Evolutionary conservation across 2,113 vertebrate genomes (phyloP), one percentile per base, ranked within the genome.

Genomic region (Corynorhinus townsendii): DNA sequence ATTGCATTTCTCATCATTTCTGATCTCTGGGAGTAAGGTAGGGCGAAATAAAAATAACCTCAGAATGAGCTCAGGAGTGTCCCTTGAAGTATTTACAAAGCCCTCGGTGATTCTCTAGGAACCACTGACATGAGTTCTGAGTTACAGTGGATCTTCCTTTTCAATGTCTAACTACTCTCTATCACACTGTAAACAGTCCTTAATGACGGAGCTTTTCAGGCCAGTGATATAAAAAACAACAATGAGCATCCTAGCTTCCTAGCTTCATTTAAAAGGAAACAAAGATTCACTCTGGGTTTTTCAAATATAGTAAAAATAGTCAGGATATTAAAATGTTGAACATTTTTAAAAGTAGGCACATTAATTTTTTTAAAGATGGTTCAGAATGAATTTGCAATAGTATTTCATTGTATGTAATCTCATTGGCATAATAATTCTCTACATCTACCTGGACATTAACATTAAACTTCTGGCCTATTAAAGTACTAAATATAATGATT

Each of bases 1-100:
- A 95, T 94, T 96, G 95, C 35, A 88, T 93, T 97, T 97, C 93
- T 97, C 95, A 96, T 95, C 93, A 96, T 95, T 96, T 95, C 90
- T 97, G 81, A 96, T 97, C 93, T 95, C 89, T 94, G 71, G 43
- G 90, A 97, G 76, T 82, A 91, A 96, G 72, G 45, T 81, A 90
- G n/a, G 43, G 49, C 84, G 95, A 96, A 97, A 88, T 90, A 94
- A 97, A 97, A 97, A 96, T 96, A 96, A 92, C 72, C 94, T 77
- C 84, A 75, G 75, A 90, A 90, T 79, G 94, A 94, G 47, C 45
- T 47, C 62, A 72, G 33, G 8, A 64, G 30, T 85, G 52, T 95
- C 52, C 80, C 68, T 90, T 33, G 2, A 89, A 80, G 52, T 79
- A 35, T 89, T 88, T 77, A 45, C 47, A 47, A 84, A 80, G 20